Percentiles rank a stretch among this genome's conserved stretches.
Conservation (phyloP, 2,888 invertebrate genomes). For the Brachycybe producta region DNA sequence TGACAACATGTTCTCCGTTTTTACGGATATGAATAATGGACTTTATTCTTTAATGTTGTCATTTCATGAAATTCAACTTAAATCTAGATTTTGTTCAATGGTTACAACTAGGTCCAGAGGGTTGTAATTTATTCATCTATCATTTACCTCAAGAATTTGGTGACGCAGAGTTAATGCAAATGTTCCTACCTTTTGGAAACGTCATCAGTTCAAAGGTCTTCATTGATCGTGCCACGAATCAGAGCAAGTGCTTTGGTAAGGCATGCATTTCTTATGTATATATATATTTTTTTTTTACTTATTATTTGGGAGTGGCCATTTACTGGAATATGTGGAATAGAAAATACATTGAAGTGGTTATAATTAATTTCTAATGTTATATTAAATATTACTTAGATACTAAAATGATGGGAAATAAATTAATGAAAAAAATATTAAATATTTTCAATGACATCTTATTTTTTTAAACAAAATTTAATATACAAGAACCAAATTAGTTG, state of each 20-base stretch:
- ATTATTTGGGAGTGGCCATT: too few relatives aligned
- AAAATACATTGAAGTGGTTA: too few relatives aligned
- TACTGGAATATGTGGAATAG: too few relatives aligned
- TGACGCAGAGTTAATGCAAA: slow-evolving; percentile 97
- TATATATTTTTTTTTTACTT: too few relatives aligned
- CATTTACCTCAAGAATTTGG: slow-evolving; percentile 99
- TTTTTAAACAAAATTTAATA: too few relatives aligned
- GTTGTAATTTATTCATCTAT: slow-evolving; percentile 99
- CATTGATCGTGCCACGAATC: slow-evolving; percentile 98
- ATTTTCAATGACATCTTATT: too few relatives aligned
- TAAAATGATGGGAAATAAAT: too few relatives aligned
- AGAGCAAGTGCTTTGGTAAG: slow-evolving; percentile 99
- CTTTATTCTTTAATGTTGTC: background rate
- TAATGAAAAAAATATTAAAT: too few relatives aligned
- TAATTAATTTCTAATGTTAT: too few relatives aligned
- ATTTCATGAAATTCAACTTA: background rate
- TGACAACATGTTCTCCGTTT: background rate
- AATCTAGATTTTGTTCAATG: background rate
- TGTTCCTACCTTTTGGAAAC: slow-evolving; percentile 99
- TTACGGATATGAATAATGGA: background rate
- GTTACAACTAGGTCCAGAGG: slow-evolving; percentile 98
- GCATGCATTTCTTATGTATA: too few relatives aligned
- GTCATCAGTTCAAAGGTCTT: slow-evolving; percentile 99
- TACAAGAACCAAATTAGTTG: too few relatives aligned
- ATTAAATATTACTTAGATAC: too few relatives aligned